Evolutionary conservation across 2,113 vertebrate species (phyloP).

Genomic region (Nyctereutes procyonoides): DNA sequence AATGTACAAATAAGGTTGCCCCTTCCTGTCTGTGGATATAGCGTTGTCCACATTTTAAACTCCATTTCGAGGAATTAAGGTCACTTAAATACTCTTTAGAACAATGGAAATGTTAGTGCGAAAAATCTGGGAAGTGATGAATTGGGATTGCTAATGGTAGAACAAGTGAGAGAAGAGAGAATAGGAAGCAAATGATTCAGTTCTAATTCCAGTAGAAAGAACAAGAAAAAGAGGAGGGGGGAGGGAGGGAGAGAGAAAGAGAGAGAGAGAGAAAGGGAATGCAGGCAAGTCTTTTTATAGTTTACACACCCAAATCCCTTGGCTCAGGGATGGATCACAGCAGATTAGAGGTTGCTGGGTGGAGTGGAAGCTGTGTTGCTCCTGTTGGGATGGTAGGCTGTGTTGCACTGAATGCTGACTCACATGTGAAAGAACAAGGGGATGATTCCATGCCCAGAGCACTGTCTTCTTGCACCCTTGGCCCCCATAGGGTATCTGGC

Average conservation of each 20-base stretch:
- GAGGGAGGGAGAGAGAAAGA: neutral
- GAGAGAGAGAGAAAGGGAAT: neutral
- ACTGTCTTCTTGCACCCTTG: conserved; percentile 53
- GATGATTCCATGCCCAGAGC: conserved; percentile 52
- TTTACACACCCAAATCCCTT: conserved; percentile 71
- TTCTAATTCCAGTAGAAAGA: neutral
- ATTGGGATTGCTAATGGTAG: neutral
- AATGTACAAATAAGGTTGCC: fast-evolving
- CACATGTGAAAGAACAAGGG: conserved; percentile 74
- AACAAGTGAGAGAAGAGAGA: neutral
- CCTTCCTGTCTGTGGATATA: neutral
- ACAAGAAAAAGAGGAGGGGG: neutral
- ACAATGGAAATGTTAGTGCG: neutral
- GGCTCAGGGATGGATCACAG: conserved; percentile 70
- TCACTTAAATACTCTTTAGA: neutral
- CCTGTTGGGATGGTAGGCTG: conserved; percentile 59
- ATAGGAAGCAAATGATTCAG: neutral
- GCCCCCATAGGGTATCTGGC: conserved; percentile 44
- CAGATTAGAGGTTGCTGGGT: conserved; percentile 80
- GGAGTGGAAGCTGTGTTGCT: conserved; percentile 31
- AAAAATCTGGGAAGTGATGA: neutral
- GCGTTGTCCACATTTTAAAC: neutral
- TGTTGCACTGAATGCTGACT: conserved; percentile 79
- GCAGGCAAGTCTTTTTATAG: neutral
- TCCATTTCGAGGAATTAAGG: neutral